Evolutionary conservation across 2,113 vertebrate genomes (phyloP).

Genomic region (Xenopus laevis): DNA sequence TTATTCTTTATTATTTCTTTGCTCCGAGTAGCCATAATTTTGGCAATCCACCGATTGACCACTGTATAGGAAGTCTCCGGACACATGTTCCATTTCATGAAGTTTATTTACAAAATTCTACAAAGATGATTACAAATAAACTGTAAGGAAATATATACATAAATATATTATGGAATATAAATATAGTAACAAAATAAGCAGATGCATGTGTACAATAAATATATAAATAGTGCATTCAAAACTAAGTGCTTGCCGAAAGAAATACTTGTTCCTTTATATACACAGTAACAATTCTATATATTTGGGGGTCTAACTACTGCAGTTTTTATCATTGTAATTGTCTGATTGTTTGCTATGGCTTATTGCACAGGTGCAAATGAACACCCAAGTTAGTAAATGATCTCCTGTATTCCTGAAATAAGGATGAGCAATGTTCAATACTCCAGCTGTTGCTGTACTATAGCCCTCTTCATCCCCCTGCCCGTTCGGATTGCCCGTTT

Average conservation of each 20-base stretch:
- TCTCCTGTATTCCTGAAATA: no score
- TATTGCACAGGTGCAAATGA: no score
- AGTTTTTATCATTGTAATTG: no score
- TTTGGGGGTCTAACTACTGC: neutral
- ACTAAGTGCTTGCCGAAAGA: slow-evolving; percentile 64
- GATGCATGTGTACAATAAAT: slow-evolving; percentile 67
- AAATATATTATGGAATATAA: slow-evolving; percentile 72
- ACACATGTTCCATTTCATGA: neutral
- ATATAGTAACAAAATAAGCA: slow-evolving; percentile 71
- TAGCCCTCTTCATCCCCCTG: no score
- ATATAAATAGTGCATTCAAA: slow-evolving; percentile 69
- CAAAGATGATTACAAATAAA: slow-evolving; percentile 60
- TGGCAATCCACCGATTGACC: no score
- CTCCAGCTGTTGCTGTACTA: no score
- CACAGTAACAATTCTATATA: slow-evolving; percentile 4
- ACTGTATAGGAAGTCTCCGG: neutral
- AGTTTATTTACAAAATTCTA: slow-evolving; percentile 42
- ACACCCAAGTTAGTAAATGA: no score
- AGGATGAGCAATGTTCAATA: no score
- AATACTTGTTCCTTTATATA: slow-evolving; percentile 2
- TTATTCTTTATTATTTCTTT: no score
- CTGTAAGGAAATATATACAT: slow-evolving; percentile 49
- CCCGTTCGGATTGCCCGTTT: no score
- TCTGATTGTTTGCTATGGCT: no score
- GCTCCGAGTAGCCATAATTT: no score